These are phyloP conservation scores for Ectropis grisescens DNA, from an alignment of 1,140 invertebrate genomes.

Conservation along the genomic window DNA sequence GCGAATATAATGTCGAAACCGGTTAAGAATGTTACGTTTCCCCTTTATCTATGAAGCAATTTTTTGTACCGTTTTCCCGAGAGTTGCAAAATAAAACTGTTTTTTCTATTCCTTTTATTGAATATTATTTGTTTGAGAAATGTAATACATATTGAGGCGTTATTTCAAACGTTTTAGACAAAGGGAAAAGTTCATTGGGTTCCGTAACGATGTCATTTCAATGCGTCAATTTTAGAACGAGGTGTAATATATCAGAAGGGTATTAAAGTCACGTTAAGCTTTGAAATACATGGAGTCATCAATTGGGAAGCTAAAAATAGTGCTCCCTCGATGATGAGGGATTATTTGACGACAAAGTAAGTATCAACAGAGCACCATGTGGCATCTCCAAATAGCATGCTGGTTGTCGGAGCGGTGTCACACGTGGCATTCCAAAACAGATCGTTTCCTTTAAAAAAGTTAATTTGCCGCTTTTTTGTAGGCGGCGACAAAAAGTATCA, in stretches of 20 bases:
- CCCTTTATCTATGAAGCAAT: constrained; percentile 29
- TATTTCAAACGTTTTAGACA: constrained; percentile 26
- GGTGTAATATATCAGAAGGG: constrained; percentile 47
- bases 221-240: constrained; percentile 39
- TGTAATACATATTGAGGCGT: constrained; percentile 35
- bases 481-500: constrained; percentile 41
- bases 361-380: constrained; percentile 55
- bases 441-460: constrained; percentile 67
- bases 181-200: too few relatives aligned
- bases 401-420: constrained; percentile 53
- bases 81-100: constrained; percentile 43
- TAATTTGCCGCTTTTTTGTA: constrained; percentile 62
- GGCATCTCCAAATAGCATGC: constrained; percentile 51
- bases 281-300: constrained; percentile 37
- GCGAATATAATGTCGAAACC: constrained; percentile 62
- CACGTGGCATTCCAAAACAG: constrained; percentile 61
- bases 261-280: constrained; percentile 58
- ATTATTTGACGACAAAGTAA: constrained; percentile 52
- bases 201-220: too few relatives aligned
- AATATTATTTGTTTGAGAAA: constrained; percentile 41
- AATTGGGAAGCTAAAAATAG: constrained; percentile 49
- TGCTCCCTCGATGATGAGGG: constrained; percentile 51
- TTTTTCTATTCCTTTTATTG: constrained; percentile 40
- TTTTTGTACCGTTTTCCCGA: constrained; percentile 29
- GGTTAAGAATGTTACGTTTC: constrained; percentile 50